phyloP scores from a whole-genome alignment of 2,113 vertebrate genomes.

The Channa argus region DNA sequence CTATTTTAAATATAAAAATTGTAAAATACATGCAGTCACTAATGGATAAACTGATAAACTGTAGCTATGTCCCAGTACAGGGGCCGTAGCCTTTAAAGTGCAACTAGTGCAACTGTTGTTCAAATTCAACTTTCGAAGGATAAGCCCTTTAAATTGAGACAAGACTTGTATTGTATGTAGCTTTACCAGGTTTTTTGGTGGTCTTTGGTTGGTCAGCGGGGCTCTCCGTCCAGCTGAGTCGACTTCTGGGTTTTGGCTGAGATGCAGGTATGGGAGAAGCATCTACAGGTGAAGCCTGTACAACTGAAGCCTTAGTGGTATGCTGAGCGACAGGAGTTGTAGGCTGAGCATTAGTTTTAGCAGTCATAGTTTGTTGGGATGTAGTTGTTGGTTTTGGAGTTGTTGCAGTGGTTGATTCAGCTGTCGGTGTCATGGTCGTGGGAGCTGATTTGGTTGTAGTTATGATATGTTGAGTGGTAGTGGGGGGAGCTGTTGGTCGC shows the following conservation, averaged over 20 bases:
- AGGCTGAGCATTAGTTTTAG: background rate
- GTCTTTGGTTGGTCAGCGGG: constrained; percentile 58
- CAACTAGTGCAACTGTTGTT: too few relatives aligned
- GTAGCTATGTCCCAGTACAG: too few relatives aligned
- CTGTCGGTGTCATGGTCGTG: constrained; percentile 33
- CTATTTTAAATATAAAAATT: background rate
- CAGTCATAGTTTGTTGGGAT: constrained; percentile 7
- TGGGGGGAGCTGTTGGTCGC: background rate
- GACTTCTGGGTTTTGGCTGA: constrained; percentile 47
- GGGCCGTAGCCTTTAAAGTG: too few relatives aligned
- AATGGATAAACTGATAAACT: background rate
- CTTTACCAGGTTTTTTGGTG: constrained; percentile 74
- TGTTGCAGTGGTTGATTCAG: background rate
- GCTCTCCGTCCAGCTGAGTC: constrained; percentile 79
- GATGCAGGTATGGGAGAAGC: background rate
- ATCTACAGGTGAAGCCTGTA: background rate
- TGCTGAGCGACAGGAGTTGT: constrained; percentile 1
- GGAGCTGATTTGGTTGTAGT: constrained; percentile 4
- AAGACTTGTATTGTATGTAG: background rate
- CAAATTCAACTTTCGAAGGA: too few relatives aligned
- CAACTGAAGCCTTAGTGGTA: constrained; percentile 2
- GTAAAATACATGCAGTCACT: background rate
- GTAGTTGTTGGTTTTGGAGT: constrained; percentile 22
- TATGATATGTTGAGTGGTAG: constrained; percentile 15
- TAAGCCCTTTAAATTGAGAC: too few relatives aligned